These are phyloP conservation scores for Cremastobaeus sp. DNA, from an alignment of 2,888 invertebrate genomes.

Conservation along the genomic window DNA sequence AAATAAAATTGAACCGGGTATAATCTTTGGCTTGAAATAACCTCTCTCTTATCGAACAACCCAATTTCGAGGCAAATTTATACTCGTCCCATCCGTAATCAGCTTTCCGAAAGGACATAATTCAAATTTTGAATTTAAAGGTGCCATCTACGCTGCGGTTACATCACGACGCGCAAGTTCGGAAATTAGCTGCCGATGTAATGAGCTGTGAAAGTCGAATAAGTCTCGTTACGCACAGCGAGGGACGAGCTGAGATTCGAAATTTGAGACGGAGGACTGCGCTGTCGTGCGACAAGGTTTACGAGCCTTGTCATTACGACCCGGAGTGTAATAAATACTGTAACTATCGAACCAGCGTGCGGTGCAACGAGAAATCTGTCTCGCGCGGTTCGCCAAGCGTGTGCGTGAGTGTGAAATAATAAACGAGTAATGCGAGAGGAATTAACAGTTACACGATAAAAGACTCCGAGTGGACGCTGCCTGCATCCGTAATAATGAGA, in stretches of 20 bases:
- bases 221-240: too few species aligned
- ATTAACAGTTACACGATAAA: conserved; percentile 58
- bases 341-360: not conserved
- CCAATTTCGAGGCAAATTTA: too few species aligned
- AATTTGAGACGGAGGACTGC: conserved; percentile 38
- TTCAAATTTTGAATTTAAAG: not conserved
- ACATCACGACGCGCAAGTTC: not conserved
- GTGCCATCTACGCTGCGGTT: not conserved
- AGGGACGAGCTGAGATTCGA: conserved; percentile 35
- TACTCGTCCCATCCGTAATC: not conserved
- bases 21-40: too few species aligned
- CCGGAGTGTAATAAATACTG: conserved; percentile 51
- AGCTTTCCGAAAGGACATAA: not conserved
- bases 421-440: conserved; percentile 43
- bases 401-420: conserved; percentile 52
- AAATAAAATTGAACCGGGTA: too few species aligned
- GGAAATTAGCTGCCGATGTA: not conserved
- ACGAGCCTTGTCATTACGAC: conserved; percentile 53
- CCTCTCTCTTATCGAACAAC: too few species aligned
- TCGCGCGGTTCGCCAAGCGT: conserved; percentile 15
- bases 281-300: conserved; percentile 52
- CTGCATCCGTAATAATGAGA: conserved; percentile 42
- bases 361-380: conserved; percentile 47
- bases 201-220: not conserved
- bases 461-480: conserved; percentile 26